Percentiles rank a stretch among this genome's conserved stretches.
These are phyloP conservation scores for Gallinago stenura DNA, from an alignment of 2,797 vertebrate genomes.

Conservation along the genomic window DNA sequence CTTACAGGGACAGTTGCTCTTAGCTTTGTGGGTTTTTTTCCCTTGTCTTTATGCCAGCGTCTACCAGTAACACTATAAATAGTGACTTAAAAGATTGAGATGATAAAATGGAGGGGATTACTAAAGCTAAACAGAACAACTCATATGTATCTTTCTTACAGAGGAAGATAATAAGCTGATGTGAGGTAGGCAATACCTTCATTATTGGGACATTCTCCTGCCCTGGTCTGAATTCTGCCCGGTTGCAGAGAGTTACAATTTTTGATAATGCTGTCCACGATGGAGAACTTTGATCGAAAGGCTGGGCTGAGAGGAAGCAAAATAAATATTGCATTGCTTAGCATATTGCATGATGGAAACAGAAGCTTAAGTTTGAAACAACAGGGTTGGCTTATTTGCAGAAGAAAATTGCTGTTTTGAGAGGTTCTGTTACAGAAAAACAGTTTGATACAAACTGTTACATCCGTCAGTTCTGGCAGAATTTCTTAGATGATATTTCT, in stretches of 20 bases:
- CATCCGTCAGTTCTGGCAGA: accelerated
- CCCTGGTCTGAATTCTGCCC: constrained; percentile 82
- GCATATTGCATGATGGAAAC: accelerated
- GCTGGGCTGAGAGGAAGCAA: constrained; percentile 74
- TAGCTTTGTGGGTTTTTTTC: accelerated
- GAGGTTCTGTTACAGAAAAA: not conserved
- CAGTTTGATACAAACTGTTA: not conserved
- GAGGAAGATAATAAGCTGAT: not conserved
- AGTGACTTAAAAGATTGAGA: not conserved
- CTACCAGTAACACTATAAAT: not conserved
- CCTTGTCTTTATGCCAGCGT: not conserved
- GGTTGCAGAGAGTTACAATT: constrained; percentile 82
- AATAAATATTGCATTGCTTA: not conserved
- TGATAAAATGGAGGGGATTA: not conserved
- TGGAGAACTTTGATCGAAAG: constrained; percentile 81
- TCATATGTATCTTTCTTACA: not conserved
- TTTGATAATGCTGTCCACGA: constrained; percentile 80
- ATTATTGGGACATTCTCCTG: constrained; percentile 81
- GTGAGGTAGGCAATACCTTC: constrained; percentile 76
- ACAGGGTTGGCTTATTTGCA: not conserved
- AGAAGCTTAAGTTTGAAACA: not conserved
- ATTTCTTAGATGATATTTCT: not conserved
- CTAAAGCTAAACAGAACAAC: not conserved
- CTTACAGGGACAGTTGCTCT: not conserved
- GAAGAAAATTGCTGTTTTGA: not conserved